These are phyloP conservation scores for Sebastes minor DNA, from an alignment of 2,797 vertebrate species.

Conservation along the genomic window DNA sequence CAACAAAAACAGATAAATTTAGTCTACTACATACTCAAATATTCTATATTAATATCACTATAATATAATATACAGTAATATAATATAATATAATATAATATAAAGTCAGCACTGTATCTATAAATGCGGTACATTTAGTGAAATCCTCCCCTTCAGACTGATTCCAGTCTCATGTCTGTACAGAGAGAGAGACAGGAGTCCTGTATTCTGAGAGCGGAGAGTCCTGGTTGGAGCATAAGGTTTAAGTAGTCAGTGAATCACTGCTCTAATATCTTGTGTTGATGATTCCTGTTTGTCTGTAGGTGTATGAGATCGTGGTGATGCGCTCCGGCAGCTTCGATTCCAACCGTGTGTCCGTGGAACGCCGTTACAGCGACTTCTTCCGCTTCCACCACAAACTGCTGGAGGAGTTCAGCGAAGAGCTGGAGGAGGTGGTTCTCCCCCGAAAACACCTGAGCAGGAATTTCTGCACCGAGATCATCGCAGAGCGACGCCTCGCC, in stretches of 20 bases:
- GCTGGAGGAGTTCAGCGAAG: slow-evolving; percentile 84
- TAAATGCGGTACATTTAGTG: too few species aligned
- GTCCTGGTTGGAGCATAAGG: too few species aligned
- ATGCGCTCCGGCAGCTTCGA: slow-evolving; percentile 94
- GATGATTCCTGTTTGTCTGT: neutral
- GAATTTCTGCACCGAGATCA: slow-evolving; percentile 86
- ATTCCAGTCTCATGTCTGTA: too few species aligned
- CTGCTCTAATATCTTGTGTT: neutral
- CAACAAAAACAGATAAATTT: neutral
- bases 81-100: too few species aligned
- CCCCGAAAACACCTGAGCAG: slow-evolving; percentile 87
- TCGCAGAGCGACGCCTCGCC: slow-evolving; percentile 84
- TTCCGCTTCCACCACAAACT: slow-evolving; percentile 85
- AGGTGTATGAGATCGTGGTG: slow-evolving; percentile 90
- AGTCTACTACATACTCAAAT: too few species aligned
- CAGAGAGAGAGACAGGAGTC: too few species aligned
- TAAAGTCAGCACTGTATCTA: too few species aligned
- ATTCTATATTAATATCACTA: too few species aligned
- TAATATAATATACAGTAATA: too few species aligned
- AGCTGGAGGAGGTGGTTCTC: slow-evolving; percentile 89
- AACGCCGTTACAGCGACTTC: slow-evolving; percentile 93
- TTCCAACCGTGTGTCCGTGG: slow-evolving; percentile 81
- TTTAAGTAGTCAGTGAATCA: too few species aligned
- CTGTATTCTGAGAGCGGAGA: too few species aligned
- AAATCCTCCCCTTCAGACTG: too few species aligned